Evolutionary conservation across 2,113 vertebrate genomes (phyloP).

Genomic region (Eurystomus gularis): DNA sequence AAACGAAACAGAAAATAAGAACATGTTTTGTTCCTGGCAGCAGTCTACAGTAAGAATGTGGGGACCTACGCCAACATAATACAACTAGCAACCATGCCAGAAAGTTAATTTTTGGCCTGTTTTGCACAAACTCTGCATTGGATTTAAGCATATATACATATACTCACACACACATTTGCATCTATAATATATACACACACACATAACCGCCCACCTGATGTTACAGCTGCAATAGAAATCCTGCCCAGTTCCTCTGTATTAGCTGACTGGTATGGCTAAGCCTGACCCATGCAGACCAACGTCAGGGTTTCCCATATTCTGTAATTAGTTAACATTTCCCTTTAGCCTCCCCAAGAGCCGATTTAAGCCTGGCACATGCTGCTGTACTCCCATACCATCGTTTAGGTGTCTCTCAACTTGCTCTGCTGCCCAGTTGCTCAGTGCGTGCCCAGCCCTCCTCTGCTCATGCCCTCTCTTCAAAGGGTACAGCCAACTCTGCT

Average conservation of each 20-base stretch:
- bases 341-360: neutral
- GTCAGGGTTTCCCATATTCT: neutral
- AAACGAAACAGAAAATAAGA: neutral
- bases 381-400: accelerated
- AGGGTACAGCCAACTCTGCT: accelerated
- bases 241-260: neutral
- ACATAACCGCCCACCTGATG: neutral
- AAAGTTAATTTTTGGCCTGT: neutral
- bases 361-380: neutral
- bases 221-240: neutral
- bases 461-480: neutral
- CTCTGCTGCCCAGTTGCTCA: neutral
- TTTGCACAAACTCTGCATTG: neutral
- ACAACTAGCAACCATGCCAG: neutral
- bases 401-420: accelerated
- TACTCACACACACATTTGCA: neutral
- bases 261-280: neutral
- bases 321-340: neutral
- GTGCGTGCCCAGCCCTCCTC: neutral
- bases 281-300: neutral
- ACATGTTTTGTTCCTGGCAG: neutral
- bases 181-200: neutral
- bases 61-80: neutral
- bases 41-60: neutral
- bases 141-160: neutral